These are phyloP conservation scores for Pecten maximus DNA, from an alignment of 2,888 invertebrate genomes.

Conservation along the genomic window DNA sequence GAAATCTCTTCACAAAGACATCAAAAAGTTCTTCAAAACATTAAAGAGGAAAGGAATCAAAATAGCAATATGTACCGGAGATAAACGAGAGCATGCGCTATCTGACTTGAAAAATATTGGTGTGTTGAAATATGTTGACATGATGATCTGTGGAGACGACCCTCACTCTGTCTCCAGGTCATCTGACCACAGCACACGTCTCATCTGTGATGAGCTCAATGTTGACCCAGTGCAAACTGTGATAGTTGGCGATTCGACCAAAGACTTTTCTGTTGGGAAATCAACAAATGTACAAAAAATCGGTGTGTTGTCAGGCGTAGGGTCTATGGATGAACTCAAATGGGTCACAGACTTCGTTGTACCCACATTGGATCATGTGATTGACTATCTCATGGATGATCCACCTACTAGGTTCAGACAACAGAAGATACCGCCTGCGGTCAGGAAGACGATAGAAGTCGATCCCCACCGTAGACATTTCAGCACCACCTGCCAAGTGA, in stretches of 20 bases:
- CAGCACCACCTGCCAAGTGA: conserved; percentile 37
- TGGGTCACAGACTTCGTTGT: conserved; percentile 75
- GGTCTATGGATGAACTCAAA: conserved; percentile 68
- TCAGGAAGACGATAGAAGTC: neutral
- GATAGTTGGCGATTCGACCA: conserved; percentile 83
- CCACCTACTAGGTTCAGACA: conserved; percentile 18
- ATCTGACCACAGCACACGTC: conserved; percentile 80
- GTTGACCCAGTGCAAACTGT: conserved; percentile 75
- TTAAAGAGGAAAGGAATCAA: conserved; percentile 81
- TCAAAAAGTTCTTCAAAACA: conserved; percentile 73
- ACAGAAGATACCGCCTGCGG: conserved; percentile 26
- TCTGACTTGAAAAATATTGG: conserved; percentile 69
- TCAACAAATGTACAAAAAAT: conserved; percentile 81
- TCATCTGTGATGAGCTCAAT: conserved; percentile 77
- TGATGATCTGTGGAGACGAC: conserved; percentile 84
- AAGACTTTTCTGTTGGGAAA: conserved; percentile 82
- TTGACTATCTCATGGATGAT: conserved; percentile 59
- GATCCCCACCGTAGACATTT: conserved; percentile 35
- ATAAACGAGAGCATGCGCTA: conserved; percentile 73
- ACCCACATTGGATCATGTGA: conserved; percentile 72
- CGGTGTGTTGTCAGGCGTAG: conserved; percentile 82
- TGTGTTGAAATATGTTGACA: conserved; percentile 79
- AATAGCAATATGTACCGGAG: conserved; percentile 83
- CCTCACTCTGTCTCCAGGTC: conserved; percentile 81
- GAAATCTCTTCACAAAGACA: conserved; percentile 63